phyloP scores from a whole-genome alignment of 2,888 invertebrate species.

The Idaea aversata region DNA sequence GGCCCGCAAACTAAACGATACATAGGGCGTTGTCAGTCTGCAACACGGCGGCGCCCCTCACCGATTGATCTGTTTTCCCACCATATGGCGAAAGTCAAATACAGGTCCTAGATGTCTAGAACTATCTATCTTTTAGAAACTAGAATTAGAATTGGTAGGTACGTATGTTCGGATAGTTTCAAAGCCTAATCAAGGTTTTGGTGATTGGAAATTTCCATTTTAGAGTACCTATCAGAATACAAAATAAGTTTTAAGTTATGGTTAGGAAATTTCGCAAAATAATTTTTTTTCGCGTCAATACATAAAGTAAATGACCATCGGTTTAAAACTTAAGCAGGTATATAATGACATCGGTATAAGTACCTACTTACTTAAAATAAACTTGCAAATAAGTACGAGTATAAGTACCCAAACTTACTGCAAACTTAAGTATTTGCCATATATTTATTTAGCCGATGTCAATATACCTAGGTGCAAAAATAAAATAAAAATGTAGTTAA shows the following conservation, averaged over 20 bases:
- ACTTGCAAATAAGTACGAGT: neutral
- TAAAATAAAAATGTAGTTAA: neutral
- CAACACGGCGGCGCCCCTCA: slow-evolving; percentile 20
- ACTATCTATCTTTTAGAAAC: neutral
- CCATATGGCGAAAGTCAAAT: slow-evolving; percentile 33
- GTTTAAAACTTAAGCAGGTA: too few relatives aligned
- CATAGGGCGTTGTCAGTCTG: slow-evolving; percentile 33
- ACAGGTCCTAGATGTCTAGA: neutral
- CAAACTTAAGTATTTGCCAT: neutral
- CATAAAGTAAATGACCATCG: too few relatives aligned
- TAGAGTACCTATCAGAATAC: neutral
- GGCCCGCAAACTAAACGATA: slow-evolving; percentile 3
- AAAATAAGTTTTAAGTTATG: neutral
- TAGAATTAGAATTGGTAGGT: neutral
- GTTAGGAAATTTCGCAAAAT: too few relatives aligned
- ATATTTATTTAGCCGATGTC: neutral
- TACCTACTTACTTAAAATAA: too few relatives aligned
- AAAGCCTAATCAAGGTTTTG: neutral
- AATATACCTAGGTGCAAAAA: neutral
- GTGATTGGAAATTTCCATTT: neutral
- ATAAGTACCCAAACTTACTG: neutral
- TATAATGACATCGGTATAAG: too few relatives aligned
- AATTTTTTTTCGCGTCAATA: too few relatives aligned
- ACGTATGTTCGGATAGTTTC: neutral
- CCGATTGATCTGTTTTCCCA: slow-evolving; percentile 51